These are phyloP conservation scores for Patella ulyssiponensis DNA, from an alignment of 2,888 invertebrate genomes.

Conservation along the genomic window DNA sequence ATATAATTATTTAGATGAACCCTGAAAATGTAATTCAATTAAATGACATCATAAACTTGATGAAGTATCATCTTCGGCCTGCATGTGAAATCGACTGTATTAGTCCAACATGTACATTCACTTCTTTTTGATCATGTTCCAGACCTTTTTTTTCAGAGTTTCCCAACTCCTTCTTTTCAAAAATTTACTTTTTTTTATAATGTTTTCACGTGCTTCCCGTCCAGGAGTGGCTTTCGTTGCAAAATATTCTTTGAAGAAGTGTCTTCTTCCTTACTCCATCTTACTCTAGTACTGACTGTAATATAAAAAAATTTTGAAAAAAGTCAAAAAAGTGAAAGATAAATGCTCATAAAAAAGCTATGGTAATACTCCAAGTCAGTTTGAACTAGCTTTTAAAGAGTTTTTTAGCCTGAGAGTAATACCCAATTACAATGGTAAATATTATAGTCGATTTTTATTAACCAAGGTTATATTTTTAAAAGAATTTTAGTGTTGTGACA, in stretches of 20 bases:
- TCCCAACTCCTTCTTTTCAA: background rate
- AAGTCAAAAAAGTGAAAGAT: background rate
- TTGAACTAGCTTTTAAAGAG: too few relatives aligned
- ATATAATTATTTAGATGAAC: too few relatives aligned
- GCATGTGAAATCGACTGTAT: too few relatives aligned
- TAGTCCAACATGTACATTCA: background rate
- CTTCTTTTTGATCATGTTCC: conserved; percentile 4
- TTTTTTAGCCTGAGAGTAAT: too few relatives aligned
- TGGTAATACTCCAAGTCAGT: background rate
- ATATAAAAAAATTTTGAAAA: background rate
- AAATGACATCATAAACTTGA: too few relatives aligned
- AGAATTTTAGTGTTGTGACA: too few relatives aligned
- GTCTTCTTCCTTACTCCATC: conserved; percentile 8
- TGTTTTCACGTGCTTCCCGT: background rate
- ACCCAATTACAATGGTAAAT: too few relatives aligned
- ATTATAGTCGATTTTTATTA: too few relatives aligned
- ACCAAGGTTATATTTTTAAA: too few relatives aligned
- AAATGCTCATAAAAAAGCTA: background rate
- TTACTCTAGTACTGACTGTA: background rate
- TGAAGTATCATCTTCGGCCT: too few relatives aligned
- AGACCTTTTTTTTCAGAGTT: conserved; percentile 1
- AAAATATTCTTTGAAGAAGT: conserved; percentile 1
- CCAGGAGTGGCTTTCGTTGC: conserved; percentile 6
- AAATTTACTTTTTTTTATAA: background rate
- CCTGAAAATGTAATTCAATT: too few relatives aligned